Conservation (phyloP, 1,140 invertebrate species). For the Eubasilissa regina region DNA sequence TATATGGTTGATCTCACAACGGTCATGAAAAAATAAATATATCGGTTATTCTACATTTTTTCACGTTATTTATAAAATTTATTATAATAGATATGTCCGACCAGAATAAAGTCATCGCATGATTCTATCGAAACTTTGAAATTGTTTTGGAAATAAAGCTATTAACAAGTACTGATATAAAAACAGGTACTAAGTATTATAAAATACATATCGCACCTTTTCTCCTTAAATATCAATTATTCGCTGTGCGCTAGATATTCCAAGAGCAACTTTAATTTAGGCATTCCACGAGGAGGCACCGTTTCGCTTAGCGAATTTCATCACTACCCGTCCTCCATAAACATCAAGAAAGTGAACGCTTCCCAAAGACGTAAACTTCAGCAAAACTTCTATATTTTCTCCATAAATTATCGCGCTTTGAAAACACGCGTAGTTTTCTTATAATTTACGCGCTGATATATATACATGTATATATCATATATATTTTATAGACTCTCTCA, state of each 20-base stretch:
- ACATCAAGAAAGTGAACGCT: constrained; percentile 34
- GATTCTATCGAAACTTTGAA: too few relatives aligned
- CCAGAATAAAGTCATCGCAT: too few relatives aligned
- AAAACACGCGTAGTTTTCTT: constrained; percentile 22
- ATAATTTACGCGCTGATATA: not conserved
- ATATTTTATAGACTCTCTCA: too few relatives aligned
- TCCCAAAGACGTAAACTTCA: constrained; percentile 18
- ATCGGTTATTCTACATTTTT: too few relatives aligned
- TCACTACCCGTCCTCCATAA: constrained; percentile 28
- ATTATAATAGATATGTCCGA: too few relatives aligned
- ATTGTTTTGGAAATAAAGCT: too few relatives aligned
- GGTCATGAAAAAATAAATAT: too few relatives aligned
- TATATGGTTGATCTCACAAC: too few relatives aligned
- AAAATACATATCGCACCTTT: not conserved
- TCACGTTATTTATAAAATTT: too few relatives aligned
- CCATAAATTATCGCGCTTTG: constrained; percentile 32
- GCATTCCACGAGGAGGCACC: constrained; percentile 41
- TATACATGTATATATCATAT: constrained; percentile 1
- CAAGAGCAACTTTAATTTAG: constrained; percentile 49
- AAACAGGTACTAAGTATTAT: too few relatives aligned
- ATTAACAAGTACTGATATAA: too few relatives aligned
- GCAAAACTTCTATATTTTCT: constrained; percentile 45
- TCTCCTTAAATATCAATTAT: constrained; percentile 37
- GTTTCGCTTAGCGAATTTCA: constrained; percentile 49
- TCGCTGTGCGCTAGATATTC: constrained; percentile 35